These are phyloP conservation scores for Leptopilina syphax DNA, from an alignment of 2,888 invertebrate species.

Conservation along the genomic window DNA sequence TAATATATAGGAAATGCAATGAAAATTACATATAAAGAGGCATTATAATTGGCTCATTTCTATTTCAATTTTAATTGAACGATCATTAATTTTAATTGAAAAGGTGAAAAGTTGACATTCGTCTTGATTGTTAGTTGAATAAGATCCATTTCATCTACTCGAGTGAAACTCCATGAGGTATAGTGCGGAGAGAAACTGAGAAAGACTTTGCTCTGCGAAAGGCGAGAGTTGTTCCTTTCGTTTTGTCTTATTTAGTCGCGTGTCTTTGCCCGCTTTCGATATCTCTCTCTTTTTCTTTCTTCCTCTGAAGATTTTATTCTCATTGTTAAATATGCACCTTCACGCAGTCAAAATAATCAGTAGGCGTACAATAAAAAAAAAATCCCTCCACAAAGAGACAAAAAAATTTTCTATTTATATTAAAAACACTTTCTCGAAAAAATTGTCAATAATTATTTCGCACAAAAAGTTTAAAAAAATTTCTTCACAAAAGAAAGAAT, in stretches of 20 bases:
- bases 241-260: slow-evolving; percentile 36
- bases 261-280: slow-evolving; percentile 42
- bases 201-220: slow-evolving; percentile 24
- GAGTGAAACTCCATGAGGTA: slow-evolving; percentile 20
- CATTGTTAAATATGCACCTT: slow-evolving; percentile 34
- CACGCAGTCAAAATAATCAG: slow-evolving; percentile 6
- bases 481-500: no score
- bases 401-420: neutral
- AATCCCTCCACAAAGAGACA: slow-evolving; percentile 44
- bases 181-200: slow-evolving; percentile 16
- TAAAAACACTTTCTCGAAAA: neutral
- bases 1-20: no score
- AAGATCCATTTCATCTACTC: neutral
- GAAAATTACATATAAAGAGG: neutral
- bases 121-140: slow-evolving; percentile 19
- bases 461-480: no score
- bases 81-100: slow-evolving; percentile 12
- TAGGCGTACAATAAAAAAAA: slow-evolving; percentile 29
- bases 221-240: slow-evolving; percentile 35
- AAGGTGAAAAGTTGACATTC: slow-evolving; percentile 20
- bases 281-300: slow-evolving; percentile 21
- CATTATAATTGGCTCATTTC: slow-evolving; percentile 1
- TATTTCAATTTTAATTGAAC: neutral
- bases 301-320: neutral
- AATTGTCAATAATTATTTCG: no score